Evolutionary conservation across 2,113 vertebrate species (phyloP), one percentile per base, ranked within the genome.

Genomic region (Tylochromis polylepis): DNA sequence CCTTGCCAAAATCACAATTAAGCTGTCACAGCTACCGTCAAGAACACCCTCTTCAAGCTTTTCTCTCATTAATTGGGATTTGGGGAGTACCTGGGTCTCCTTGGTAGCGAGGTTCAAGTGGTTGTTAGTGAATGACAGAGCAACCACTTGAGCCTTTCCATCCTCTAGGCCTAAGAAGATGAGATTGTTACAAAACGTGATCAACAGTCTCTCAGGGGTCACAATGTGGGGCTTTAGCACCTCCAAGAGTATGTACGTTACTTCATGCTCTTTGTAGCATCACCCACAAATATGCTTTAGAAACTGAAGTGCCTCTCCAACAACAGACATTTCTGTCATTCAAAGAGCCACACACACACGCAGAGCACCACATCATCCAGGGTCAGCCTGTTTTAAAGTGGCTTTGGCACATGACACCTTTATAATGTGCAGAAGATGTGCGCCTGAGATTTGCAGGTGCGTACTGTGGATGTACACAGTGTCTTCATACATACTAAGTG

Each of bases 11-110:
- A 95, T 95, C 91, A 95, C 96, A 96, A 96, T 96, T 96, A 96
- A 95, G 93, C 94, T 91, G 94, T 95, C 93, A 95, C 93, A 90
- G 93, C 85, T 90, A 77, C 94, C 95, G 96, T 96, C 95, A 96
- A 96, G 96, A 95, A 94, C 91, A 91, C 85, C 93, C 95, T 95
- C 95, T 95, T 92, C 90, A 95, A 93, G 92, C 93, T 91, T 92
- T 95, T 96, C 95, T 95, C 94, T 95, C 95, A 95, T 96, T 96
- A 96, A 96, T 96, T 93, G 94, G 93, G 95, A 95, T 96, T 96
- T 94, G 91, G 95, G 95, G 96, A 95, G 94, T 93, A 94, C 94
- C 94, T 94, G 92, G 93, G 93, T 95, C 95, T 93, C 93, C 93
- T 93, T 93, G 92, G 94, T 89, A 90, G 93, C 86, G 70, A 86